Conservation (phyloP, 2,888 invertebrate genomes). For the Toxonevra muliebris region DNA sequence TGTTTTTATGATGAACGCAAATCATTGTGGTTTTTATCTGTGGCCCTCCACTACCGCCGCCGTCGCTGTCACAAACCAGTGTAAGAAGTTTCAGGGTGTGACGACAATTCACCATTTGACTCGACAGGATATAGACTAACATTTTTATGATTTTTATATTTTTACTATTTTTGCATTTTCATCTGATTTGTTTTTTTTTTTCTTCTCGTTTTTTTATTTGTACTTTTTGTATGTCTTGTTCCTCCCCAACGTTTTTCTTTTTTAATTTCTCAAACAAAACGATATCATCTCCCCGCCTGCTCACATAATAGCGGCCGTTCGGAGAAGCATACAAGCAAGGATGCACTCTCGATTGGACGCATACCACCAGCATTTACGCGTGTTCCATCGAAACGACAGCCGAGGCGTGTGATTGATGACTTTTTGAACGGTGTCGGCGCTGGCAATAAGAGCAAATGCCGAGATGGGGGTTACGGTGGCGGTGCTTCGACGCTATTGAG, state of each 20-base stretch:
- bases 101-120: too few species aligned
- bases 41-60: too few species aligned
- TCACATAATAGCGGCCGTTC: slow-evolving; percentile 68
- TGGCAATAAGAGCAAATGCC: slow-evolving; percentile 54
- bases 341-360: slow-evolving; percentile 65
- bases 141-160: not conserved
- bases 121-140: slow-evolving; percentile 5
- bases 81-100: too few species aligned
- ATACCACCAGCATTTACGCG: slow-evolving; percentile 80
- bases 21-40: too few species aligned
- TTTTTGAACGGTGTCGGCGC: slow-evolving; percentile 66
- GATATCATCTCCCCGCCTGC: not conserved
- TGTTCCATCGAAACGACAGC: slow-evolving; percentile 80
- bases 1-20: too few species aligned
- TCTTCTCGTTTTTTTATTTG: not conserved
- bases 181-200: slow-evolving; percentile 12
- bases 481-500: slow-evolving; percentile 40
- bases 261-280: not conserved
- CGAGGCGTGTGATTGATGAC: slow-evolving; percentile 74
- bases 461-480: slow-evolving; percentile 38
- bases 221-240: slow-evolving; percentile 10
- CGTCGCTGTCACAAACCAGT: too few species aligned
- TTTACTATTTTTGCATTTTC: not conserved
- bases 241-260: slow-evolving; percentile 19
- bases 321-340: slow-evolving; percentile 67